A percentile compares a stretch with the other conserved stretches of the same genome.
Conservation (phyloP, 2,888 invertebrate species). For the Protophormia terraenovae region DNA sequence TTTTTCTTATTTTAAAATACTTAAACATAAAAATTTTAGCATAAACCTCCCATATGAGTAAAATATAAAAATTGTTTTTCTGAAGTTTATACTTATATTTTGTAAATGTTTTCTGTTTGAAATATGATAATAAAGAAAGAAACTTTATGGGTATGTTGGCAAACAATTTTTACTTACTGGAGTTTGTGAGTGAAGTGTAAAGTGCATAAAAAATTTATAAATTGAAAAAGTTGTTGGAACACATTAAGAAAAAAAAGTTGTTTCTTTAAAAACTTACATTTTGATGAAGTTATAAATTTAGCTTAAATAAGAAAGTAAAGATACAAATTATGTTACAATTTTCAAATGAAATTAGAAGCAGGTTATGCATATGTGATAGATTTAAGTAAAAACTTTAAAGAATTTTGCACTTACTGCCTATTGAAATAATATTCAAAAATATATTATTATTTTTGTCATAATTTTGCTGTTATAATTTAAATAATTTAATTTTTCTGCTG, state of each 20-base stretch:
- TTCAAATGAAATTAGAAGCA: too few relatives aligned
- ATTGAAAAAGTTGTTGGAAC: slow-evolving; percentile 60
- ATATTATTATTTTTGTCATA: neutral
- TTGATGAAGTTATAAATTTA: slow-evolving; percentile 34
- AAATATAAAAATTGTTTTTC: slow-evolving; percentile 40
- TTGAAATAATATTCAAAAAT: neutral
- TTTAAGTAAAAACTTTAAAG: too few relatives aligned
- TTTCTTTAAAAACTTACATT: slow-evolving; percentile 14
- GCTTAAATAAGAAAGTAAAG: too few relatives aligned
- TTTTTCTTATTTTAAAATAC: neutral
- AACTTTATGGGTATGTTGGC: slow-evolving; percentile 42
- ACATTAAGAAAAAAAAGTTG: neutral
- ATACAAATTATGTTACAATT: too few relatives aligned
- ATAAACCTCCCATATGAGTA: slow-evolving; percentile 57
- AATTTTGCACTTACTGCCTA: too few relatives aligned
- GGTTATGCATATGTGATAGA: too few relatives aligned
- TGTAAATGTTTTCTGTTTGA: slow-evolving; percentile 20
- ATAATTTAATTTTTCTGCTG: neutral
- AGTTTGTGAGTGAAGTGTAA: slow-evolving; percentile 22
- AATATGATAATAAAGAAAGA: slow-evolving; percentile 50
- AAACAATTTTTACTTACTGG: neutral
- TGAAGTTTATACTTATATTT: slow-evolving; percentile 3
- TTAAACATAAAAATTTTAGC: neutral
- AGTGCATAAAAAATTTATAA: slow-evolving; percentile 31
- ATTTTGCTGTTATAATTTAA: neutral